Percentiles rank a stretch among this genome's conserved stretches.
These are phyloP conservation scores for Leuciscus waleckii DNA, from an alignment of 2,797 vertebrate genomes.

Conservation along the genomic window DNA sequence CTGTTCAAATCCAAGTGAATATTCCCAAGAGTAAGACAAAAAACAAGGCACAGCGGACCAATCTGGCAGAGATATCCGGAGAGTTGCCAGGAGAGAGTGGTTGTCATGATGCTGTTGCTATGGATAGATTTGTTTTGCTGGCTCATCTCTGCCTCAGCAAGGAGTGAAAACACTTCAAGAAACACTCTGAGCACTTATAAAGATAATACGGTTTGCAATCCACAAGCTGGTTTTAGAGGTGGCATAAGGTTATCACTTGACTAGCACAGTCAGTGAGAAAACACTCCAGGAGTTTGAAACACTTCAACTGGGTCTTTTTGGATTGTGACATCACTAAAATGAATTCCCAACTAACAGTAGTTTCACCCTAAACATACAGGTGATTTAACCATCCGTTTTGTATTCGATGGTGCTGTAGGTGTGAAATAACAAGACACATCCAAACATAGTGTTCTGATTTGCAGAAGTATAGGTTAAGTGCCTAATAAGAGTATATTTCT, in stretches of 20 bases:
- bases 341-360: background rate
- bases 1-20: slow-evolving; percentile 74
- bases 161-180: slow-evolving; percentile 41
- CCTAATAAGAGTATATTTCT: background rate
- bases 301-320: background rate
- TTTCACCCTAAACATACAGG: background rate
- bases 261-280: background rate
- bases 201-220: slow-evolving; percentile 19
- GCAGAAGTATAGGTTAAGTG: background rate
- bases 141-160: slow-evolving; percentile 77
- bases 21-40: slow-evolving; percentile 80
- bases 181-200: slow-evolving; percentile 60
- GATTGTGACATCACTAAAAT: background rate
- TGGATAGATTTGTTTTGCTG: slow-evolving; percentile 71
- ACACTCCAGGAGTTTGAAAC: background rate
- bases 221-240: slow-evolving; percentile 4
- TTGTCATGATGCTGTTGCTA: slow-evolving; percentile 72
- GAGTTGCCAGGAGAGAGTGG: slow-evolving; percentile 77
- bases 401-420: background rate
- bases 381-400: background rate
- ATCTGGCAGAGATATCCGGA: slow-evolving; percentile 76
- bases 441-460: background rate
- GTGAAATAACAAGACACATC: slow-evolving; percentile 19
- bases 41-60: slow-evolving; percentile 66
- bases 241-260: background rate